Evolutionary conservation across 2,797 vertebrate genomes (phyloP).

Genomic region (Choloepus didactylus): DNA sequence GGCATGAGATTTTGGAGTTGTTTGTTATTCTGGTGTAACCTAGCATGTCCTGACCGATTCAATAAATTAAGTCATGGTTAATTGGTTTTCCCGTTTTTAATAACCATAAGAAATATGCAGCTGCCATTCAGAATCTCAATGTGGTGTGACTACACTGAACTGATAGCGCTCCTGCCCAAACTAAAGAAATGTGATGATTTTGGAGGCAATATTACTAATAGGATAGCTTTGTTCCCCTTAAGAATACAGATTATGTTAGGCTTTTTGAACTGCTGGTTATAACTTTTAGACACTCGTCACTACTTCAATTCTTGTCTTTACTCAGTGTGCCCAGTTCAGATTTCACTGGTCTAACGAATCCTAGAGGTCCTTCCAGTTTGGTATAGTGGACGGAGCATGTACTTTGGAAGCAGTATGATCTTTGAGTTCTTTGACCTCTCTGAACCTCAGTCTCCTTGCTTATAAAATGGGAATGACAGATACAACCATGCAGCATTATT

Average conservation of each 20-base stretch:
- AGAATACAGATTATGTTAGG: not conserved
- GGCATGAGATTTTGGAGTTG: not conserved
- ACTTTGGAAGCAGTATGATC: not conserved
- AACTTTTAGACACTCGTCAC: not conserved
- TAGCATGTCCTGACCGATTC: not conserved
- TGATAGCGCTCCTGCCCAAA: not conserved
- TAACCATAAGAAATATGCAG: not conserved
- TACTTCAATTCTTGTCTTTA: not conserved
- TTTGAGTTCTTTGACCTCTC: not conserved
- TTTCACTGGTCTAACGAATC: not conserved
- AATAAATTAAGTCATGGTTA: not conserved
- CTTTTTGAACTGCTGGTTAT: not conserved
- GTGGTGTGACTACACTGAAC: not conserved
- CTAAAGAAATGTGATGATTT: not conserved
- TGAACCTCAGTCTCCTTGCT: not conserved
- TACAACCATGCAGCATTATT: not conserved
- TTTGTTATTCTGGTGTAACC: not conserved
- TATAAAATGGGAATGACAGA: not conserved
- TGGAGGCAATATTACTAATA: not conserved
- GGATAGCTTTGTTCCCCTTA: not conserved
- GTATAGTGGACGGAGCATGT: not conserved
- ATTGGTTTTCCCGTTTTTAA: not conserved
- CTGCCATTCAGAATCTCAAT: not conserved
- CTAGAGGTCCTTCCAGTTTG: not conserved
- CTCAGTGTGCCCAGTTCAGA: not conserved